Evolutionary conservation across 2,113 vertebrate genomes (phyloP).

Genomic region (Arothron firmamentum): DNA sequence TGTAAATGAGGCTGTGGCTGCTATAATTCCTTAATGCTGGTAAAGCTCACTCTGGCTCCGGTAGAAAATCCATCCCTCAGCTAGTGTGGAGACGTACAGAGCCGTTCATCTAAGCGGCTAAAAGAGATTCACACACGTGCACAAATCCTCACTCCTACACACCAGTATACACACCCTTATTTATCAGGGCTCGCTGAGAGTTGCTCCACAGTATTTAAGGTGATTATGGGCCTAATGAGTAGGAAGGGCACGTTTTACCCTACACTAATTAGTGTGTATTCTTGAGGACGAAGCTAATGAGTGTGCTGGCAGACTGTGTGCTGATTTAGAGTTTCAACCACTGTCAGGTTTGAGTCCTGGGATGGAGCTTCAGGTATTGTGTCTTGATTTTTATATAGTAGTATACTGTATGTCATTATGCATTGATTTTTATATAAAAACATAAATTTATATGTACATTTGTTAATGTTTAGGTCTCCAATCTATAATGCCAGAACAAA

Average conservation of each 20-base stretch:
- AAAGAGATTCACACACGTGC: conserved; percentile 32
- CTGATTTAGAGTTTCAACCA: conserved; percentile 52
- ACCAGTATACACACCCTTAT: conserved; percentile 27
- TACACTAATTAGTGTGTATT: conserved; percentile 63
- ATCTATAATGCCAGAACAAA: background rate
- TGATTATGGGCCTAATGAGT: conserved; percentile 69
- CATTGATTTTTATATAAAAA: background rate
- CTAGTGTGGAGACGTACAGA: conserved; percentile 24
- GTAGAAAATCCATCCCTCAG: conserved; percentile 47
- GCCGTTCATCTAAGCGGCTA: conserved; percentile 39
- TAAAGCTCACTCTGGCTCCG: conserved; percentile 47
- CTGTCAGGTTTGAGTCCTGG: conserved; percentile 41
- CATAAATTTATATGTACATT: background rate
- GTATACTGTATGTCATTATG: background rate
- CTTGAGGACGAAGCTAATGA: conserved; percentile 57
- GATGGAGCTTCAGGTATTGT: conserved; percentile 31
- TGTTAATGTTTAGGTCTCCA: background rate
- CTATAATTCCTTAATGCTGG: conserved; percentile 62
- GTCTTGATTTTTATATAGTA: conserved; percentile 7
- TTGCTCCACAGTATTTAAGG: conserved; percentile 57
- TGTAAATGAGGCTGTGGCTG: conserved; percentile 46
- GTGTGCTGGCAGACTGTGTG: conserved; percentile 44
- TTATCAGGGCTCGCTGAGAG: conserved; percentile 15
- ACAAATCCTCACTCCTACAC: conserved; percentile 46
- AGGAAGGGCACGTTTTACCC: conserved; percentile 58